Evolutionary conservation across 2,888 invertebrate species (phyloP).

Genomic region (Elaeidobius kamerunicus): DNA sequence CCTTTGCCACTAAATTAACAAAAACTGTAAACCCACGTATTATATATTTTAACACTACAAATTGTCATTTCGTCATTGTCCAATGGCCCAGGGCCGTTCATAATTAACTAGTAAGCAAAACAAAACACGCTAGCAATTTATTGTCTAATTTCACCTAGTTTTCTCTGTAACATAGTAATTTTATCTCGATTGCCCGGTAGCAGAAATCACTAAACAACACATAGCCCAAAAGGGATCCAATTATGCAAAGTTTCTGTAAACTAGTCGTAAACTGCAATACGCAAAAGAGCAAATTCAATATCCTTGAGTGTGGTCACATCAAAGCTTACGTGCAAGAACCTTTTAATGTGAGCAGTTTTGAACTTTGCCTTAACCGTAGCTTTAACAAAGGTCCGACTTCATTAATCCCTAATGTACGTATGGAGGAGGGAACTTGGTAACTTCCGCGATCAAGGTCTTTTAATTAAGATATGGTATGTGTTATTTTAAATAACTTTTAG

Average conservation of each 20-base stretch:
- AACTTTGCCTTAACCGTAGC: constrained; percentile 3
- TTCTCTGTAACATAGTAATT: too few relatives aligned
- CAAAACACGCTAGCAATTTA: too few relatives aligned
- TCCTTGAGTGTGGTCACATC: constrained; percentile 4
- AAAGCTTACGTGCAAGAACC: constrained; percentile 5
- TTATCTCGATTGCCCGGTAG: too few relatives aligned
- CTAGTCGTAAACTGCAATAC: background rate
- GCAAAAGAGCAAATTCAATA: constrained; percentile 1
- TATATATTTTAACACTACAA: too few relatives aligned
- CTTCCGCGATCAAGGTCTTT: background rate
- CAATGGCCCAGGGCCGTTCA: too few relatives aligned
- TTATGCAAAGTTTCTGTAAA: background rate
- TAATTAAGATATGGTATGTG: background rate
- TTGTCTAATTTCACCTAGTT: too few relatives aligned
- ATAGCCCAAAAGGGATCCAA: background rate
- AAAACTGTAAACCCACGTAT: too few relatives aligned
- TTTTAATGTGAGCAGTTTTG: constrained; percentile 3
- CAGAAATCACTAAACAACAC: background rate
- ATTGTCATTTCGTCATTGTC: too few relatives aligned
- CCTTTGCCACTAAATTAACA: too few relatives aligned
- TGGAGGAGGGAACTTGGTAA: background rate
- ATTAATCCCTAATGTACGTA: constrained; percentile 10
- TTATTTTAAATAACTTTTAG: background rate
- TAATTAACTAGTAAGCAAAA: too few relatives aligned
- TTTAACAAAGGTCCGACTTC: constrained; percentile 8